Evolutionary conservation across 2,113 vertebrate genomes (phyloP).

Genomic region (Thymallus thymallus): DNA sequence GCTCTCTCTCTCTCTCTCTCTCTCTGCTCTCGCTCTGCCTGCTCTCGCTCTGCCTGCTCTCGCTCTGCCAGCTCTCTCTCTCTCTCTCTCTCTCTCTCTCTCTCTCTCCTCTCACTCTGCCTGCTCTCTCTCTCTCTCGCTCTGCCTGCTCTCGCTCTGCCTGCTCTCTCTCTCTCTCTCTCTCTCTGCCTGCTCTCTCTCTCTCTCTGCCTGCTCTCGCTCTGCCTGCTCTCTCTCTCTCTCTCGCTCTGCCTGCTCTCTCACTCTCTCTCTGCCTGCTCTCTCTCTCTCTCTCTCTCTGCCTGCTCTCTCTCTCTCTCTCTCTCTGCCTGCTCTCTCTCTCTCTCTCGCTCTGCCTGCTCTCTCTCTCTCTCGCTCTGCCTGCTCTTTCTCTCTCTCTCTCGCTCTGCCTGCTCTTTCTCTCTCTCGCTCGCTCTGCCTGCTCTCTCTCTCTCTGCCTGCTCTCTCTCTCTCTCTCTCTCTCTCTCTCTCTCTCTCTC

Average conservation of each 20-base stretch:
- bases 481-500: too few species aligned
- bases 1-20: too few species aligned
- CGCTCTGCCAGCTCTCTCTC: too few species aligned
- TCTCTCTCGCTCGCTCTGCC: too few species aligned
- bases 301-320: neutral
- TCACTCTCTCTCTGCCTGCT: constrained; percentile 4
- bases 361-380: too few species aligned
- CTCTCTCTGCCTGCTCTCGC: neutral
- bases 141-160: neutral
- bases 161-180: neutral
- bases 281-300: neutral
- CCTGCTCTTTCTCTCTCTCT: too few species aligned
- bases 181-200: constrained; percentile 18
- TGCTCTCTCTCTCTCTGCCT: too few species aligned
- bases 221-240: constrained; percentile 1
- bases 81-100: neutral
- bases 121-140: neutral
- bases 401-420: too few species aligned
- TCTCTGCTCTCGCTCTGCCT: too few species aligned
- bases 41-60: too few species aligned
- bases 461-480: too few species aligned
- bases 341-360: neutral
- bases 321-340: too few species aligned
- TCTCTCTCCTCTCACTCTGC: neutral
- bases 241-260: neutral